Evolutionary conservation across 2,888 invertebrate genomes (phyloP), one percentile per base, ranked within the genome.

Genomic region (Aleiodes testaceus): DNA sequence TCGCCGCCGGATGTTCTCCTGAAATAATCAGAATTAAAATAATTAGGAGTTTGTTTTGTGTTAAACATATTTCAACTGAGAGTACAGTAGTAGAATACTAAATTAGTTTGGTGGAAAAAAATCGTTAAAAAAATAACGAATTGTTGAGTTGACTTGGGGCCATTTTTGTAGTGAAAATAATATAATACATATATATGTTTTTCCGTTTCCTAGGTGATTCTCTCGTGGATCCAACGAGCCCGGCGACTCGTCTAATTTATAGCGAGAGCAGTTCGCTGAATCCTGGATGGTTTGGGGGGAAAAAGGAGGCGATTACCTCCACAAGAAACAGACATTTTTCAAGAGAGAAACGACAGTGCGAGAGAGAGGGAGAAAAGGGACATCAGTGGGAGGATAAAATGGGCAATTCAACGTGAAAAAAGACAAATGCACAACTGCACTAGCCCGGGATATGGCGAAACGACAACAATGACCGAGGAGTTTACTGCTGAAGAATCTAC

Each of bases 1-100:
- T 90, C 59, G 89, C 90, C 26, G 89, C 89, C 30, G 89, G 90
- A 82, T 89, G 89, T 79, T 90, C 89, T 53, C 89, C 89, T 89
- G 83, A 69, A 76, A 71, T 45, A 70, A 59, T 59, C 20, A 70
- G 72, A 72, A 20, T 47, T 11, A 16, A 16, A 61, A 71, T 52
- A 44, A 50, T 22, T 47, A 52, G 11, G 12, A 12, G 11, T 55
- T 55, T 67, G 45, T 55, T 16, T 12, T 42, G 11, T 66, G 18
- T 66, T 36, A 36, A 22, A 44, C 53, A 22, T 44, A 42, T 44
- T 26, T 44, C 16, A 66, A 36, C 30, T 20, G 3, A 22, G 47
- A 68, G 59, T 30, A 26, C 59, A 61, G 36, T 45, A 20, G n/a
- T 47, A 20, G 26, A 64, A 64, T 26, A 64, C 64, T 64, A 14